Conservation (phyloP, 2,113 vertebrate genomes). For the Clinocottus analis region DNA sequence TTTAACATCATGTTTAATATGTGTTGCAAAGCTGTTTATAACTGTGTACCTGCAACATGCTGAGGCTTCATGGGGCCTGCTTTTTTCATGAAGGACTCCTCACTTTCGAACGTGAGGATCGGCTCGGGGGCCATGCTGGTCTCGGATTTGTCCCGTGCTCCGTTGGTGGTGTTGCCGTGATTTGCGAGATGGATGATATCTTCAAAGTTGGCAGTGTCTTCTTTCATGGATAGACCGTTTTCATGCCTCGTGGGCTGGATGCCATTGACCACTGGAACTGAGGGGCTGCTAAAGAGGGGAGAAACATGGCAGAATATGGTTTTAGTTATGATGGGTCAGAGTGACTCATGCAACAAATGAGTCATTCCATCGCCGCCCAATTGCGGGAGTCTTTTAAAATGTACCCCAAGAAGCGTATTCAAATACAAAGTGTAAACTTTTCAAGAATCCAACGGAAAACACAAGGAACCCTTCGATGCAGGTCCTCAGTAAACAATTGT, state of each 20-base stretch:
- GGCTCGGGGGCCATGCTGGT: slow-evolving; percentile 78
- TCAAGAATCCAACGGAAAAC: slow-evolving; percentile 44
- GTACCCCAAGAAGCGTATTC: slow-evolving; percentile 9
- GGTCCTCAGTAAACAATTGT: slow-evolving; percentile 24
- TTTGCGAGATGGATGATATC: slow-evolving; percentile 86
- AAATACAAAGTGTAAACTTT: slow-evolving; percentile 43
- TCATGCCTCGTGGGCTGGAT: slow-evolving; percentile 88
- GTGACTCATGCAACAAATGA: slow-evolving; percentile 46
- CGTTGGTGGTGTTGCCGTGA: slow-evolving; percentile 78
- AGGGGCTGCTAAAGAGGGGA: slow-evolving; percentile 72
- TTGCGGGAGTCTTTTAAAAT: slow-evolving; percentile 23
- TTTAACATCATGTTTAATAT: background rate
- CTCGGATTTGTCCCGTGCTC: slow-evolving; percentile 81
- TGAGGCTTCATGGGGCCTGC: slow-evolving; percentile 89
- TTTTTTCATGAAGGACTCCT: slow-evolving; percentile 92
- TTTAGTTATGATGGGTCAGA: slow-evolving; percentile 29
- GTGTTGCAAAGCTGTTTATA: background rate
- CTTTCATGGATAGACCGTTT: slow-evolving; percentile 88
- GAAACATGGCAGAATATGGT: slow-evolving; percentile 39
- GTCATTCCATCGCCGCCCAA: slow-evolving; percentile 29
- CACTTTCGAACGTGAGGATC: slow-evolving; percentile 89
- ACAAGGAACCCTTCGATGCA: slow-evolving; percentile 7
- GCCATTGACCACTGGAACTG: slow-evolving; percentile 86
- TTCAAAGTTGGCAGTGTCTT: slow-evolving; percentile 78
- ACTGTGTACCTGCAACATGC: slow-evolving; percentile 91